phyloP scores from a whole-genome alignment of 2,888 invertebrate species.

The Galeruca laticollis region DNA sequence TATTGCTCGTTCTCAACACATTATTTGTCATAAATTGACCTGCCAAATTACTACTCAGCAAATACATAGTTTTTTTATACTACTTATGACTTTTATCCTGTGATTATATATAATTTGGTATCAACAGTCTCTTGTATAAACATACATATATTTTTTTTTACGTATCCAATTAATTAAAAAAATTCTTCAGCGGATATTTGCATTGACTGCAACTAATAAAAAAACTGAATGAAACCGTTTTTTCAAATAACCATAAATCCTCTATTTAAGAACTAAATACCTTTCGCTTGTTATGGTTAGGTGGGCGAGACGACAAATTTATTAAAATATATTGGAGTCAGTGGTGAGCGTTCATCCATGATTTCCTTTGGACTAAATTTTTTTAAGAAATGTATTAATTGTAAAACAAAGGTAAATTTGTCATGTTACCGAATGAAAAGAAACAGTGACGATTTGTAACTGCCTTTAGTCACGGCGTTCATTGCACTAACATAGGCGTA shows the following conservation, averaged over 20 bases:
- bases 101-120: too few species aligned
- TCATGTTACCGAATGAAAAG: slow-evolving; percentile 25
- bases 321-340: slow-evolving; percentile 51
- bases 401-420: slow-evolving; percentile 37
- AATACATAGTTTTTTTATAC: too few species aligned
- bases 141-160: too few species aligned
- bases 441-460: slow-evolving; percentile 38
- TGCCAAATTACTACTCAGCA: too few species aligned
- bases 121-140: too few species aligned
- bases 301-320: slow-evolving; percentile 52
- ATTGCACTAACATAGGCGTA: slow-evolving; percentile 32
- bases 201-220: slow-evolving; percentile 35
- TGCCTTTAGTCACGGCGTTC: slow-evolving; percentile 40
- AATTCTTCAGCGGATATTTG: slow-evolving; percentile 34
- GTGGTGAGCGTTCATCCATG: slow-evolving; percentile 47
- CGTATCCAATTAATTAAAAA: too few species aligned
- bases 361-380: slow-evolving; percentile 50
- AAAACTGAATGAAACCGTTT: background rate
- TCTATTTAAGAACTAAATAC: slow-evolving; percentile 45
- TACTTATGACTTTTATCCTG: too few species aligned
- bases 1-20: too few species aligned
- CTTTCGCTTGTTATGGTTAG: slow-evolving; percentile 51
- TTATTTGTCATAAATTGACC: too few species aligned
- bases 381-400: slow-evolving; percentile 38
- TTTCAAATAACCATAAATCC: slow-evolving; percentile 54